A percentile compares a stretch with the other conserved stretches of the same genome.
phyloP scores from a whole-genome alignment of 2,113 vertebrate species.

The Corythaixoides concolor region DNA sequence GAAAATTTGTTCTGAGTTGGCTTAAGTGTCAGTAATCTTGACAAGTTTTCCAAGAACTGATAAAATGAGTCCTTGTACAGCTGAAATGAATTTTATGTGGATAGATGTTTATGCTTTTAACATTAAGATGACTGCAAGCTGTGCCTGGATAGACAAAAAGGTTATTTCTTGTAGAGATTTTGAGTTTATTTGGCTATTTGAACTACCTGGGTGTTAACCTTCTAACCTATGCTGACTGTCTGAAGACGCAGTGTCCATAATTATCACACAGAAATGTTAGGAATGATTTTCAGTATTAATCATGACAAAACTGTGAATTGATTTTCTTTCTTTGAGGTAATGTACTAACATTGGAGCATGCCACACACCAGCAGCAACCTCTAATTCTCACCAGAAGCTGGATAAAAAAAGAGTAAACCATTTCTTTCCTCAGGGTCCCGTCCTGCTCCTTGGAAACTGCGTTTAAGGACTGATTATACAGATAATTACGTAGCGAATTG shows the following conservation, averaged over 20 bases:
- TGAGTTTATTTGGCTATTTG: not conserved
- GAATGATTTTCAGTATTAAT: not conserved
- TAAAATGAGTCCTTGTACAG: conserved; percentile 46
- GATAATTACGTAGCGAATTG: not conserved
- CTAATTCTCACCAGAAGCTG: not conserved
- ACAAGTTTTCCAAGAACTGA: conserved; percentile 56
- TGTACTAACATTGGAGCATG: not conserved
- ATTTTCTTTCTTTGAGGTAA: not conserved
- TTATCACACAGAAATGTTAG: not conserved
- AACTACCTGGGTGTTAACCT: not conserved
- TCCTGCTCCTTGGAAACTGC: not conserved
- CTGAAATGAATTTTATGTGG: conserved; percentile 20
- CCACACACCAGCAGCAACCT: not conserved
- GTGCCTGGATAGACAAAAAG: not conserved
- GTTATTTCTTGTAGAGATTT: not conserved
- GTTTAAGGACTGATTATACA: not conserved
- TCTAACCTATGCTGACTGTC: not conserved
- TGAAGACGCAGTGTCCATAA: not conserved
- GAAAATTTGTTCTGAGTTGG: conserved; percentile 47
- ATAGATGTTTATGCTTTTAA: conserved; percentile 4
- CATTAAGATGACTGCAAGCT: not conserved
- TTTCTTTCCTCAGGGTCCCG: not conserved
- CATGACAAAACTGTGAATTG: not conserved
- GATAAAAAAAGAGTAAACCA: not conserved
- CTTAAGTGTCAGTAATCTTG: conserved; percentile 55